These are phyloP conservation scores for Tiaroga cobitis DNA, from an alignment of 2,797 vertebrate species.

Conservation along the genomic window DNA sequence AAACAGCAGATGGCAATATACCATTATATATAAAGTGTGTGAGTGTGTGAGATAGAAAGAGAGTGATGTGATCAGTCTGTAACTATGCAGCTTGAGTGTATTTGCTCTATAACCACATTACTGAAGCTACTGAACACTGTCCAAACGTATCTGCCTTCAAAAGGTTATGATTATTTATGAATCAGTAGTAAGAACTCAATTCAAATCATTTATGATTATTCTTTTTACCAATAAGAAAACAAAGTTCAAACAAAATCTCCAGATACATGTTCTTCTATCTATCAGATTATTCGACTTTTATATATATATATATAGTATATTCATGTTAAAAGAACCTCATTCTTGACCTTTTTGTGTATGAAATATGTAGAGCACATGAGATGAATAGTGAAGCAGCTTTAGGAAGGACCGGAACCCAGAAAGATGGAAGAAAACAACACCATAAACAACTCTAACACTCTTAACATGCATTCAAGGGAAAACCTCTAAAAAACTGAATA, in stretches of 20 bases:
- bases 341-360: not conserved
- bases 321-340: not conserved
- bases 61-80: constrained; percentile 35
- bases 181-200: not conserved
- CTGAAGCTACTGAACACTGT: not conserved
- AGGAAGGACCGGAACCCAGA: not conserved
- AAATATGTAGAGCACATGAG: not conserved
- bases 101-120: constrained; percentile 73
- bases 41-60: too few relatives aligned
- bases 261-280: not conserved
- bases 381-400: not conserved
- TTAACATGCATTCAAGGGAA: not conserved
- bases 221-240: not conserved
- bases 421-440: not conserved
- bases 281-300: not conserved
- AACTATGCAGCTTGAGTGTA: constrained; percentile 73
- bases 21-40: constrained; percentile 4
- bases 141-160: not conserved
- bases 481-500: not conserved
- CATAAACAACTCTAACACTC: not conserved
- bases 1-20: constrained; percentile 64
- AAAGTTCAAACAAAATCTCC: not conserved
- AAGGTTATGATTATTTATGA: not conserved
- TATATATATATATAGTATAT: not conserved
- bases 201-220: not conserved